These are phyloP conservation scores for Scleropages formosus DNA, from an alignment of 2,797 vertebrate species.

Conservation along the genomic window DNA sequence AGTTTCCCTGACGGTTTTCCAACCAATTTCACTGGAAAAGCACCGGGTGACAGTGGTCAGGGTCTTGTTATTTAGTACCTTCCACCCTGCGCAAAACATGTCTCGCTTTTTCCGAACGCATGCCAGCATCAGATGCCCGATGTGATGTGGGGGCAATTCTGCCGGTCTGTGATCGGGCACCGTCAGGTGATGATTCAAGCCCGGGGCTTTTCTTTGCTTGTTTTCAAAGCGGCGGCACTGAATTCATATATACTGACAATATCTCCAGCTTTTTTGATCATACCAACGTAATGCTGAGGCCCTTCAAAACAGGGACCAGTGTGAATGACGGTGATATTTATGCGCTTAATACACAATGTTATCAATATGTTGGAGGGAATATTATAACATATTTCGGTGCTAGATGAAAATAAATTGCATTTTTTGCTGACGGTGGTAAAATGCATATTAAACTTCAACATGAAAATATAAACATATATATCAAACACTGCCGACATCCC, in stretches of 20 bases:
- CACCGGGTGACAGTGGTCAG: constrained; percentile 22
- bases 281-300: not conserved
- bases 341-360: constrained; percentile 28
- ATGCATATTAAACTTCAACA: constrained; percentile 28
- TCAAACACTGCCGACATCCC: constrained; percentile 16
- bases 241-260: not conserved
- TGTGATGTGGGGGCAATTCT: constrained; percentile 19
- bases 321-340: constrained; percentile 22
- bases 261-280: constrained; percentile 1
- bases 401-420: constrained; percentile 15
- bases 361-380: constrained; percentile 27
- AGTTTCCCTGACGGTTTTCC: constrained; percentile 23
- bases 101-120: constrained; percentile 22
- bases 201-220: not conserved
- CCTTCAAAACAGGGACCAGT: not conserved
- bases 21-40: constrained; percentile 15
- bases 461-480: constrained; percentile 25
- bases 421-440: constrained; percentile 29
- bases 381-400: constrained; percentile 20
- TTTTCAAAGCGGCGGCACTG: not conserved
- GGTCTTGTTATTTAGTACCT: constrained; percentile 27
- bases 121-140: constrained; percentile 20
- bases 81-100: constrained; percentile 17
- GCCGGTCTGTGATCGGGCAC: constrained; percentile 6
- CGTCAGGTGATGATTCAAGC: constrained; percentile 26